Evolutionary conservation across 1,140 invertebrate genomes (phyloP), one percentile per base, ranked within the genome.

Genomic region (Schlechtendalia chinensis): DNA sequence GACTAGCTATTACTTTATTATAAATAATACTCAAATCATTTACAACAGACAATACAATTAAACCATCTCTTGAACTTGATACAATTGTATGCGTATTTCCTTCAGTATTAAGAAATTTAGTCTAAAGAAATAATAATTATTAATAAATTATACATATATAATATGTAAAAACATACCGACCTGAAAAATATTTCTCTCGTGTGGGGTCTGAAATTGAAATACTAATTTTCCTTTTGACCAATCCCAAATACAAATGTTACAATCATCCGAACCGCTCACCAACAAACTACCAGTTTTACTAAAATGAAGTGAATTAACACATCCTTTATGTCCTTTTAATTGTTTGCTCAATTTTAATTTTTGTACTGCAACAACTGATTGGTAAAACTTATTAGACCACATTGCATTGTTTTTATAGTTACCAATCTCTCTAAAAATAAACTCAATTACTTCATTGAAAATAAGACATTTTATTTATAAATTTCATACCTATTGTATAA

Each of bases 281-380:
- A 97, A 85, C 63, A 92, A 86, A 63, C 90, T 90, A 54, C 94
- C 94, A 87, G 86, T 84, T 71, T 90, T 89, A 87, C 96, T 96
- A 86, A 98, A 98, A 87, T 94, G 92, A 56, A 98, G 88, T 63
- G 93, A 91, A 88, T 98, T 98, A 14, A 98, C 95, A 88, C 96
- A 97, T 59, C 95, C 95, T 53, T 88, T 87, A 87, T 98, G 96
- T 82, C 90, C 89, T 50, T 92, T 89, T 83, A 98, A 87, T 85
- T 91, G 91, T 83, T 91, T 90, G 86, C 92, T 90, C 47, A 95
- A 87, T 84, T 95, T 90, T 83, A 98, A 87, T 82, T 93, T 90
- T 86, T 96, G 91, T 11, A 96, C 93, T 82, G 90, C 90, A 84
- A 93, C 90, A 32, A 96, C 87, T 27, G 94, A 96, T 12, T 91